Evolutionary conservation across 2,113 vertebrate species (phyloP).

Genomic region (Fregetta grallaria): DNA sequence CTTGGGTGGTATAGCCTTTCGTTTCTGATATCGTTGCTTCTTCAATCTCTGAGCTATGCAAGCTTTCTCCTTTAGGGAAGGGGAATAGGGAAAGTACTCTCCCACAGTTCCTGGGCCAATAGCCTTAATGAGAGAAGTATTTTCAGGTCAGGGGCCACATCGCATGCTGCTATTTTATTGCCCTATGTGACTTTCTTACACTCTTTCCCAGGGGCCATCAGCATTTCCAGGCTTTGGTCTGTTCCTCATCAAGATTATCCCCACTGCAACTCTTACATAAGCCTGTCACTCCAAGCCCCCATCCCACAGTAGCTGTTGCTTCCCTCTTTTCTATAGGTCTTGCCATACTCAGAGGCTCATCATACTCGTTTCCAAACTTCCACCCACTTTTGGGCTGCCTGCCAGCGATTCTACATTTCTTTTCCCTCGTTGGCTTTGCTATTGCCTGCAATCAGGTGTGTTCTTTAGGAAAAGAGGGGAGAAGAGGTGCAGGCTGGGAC

Average conservation of each 20-base stretch:
- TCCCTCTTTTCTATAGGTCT: conserved; percentile 5
- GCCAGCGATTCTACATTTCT: neutral
- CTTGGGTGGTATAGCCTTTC: neutral
- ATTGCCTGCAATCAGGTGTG: neutral
- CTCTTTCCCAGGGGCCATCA: neutral
- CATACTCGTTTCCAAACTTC: conserved; percentile 12
- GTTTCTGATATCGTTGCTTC: neutral
- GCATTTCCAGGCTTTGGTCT: neutral
- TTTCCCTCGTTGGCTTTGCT: neutral
- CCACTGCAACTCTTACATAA: neutral
- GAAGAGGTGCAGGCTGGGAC: neutral
- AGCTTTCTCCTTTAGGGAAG: neutral
- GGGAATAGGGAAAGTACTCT: neutral
- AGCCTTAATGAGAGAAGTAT: neutral
- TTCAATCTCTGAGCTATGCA: neutral
- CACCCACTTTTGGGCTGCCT: conserved; percentile 3
- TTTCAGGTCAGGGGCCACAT: neutral
- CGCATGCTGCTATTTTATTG: neutral
- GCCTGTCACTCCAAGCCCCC: neutral
- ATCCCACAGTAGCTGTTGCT: neutral
- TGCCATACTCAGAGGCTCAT: neutral
- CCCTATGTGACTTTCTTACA: neutral
- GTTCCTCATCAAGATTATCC: neutral
- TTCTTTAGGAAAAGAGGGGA: neutral
- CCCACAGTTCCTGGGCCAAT: neutral